Evolutionary conservation across 2,797 vertebrate genomes (phyloP).

Genomic region (Carduelis carduelis): DNA sequence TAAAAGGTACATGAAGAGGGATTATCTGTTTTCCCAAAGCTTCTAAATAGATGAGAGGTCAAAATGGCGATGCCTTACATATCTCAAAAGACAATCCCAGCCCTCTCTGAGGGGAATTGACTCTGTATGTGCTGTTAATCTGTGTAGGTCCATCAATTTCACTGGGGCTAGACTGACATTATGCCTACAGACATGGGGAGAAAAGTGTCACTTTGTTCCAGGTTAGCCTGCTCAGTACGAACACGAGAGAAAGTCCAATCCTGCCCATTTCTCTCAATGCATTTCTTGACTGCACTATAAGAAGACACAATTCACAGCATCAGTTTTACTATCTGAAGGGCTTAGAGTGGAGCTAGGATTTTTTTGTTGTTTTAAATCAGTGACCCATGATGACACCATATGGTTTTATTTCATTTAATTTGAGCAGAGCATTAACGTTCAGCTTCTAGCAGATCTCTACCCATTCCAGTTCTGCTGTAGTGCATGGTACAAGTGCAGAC

Average conservation of each 20-base stretch:
- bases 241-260: neutral
- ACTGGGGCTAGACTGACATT: neutral
- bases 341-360: slow-evolving; percentile 35
- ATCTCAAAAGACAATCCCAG: neutral
- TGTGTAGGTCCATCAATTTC: neutral
- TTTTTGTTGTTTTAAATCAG: slow-evolving; percentile 63
- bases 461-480: neutral
- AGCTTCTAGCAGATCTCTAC: slow-evolving; percentile 36
- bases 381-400: slow-evolving; percentile 66
- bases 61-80: neutral
- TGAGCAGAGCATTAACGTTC: slow-evolving; percentile 48
- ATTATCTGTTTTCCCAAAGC: neutral
- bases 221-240: neutral
- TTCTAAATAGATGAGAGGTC: neutral
- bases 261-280: neutral
- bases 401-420: slow-evolving; percentile 69
- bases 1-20: neutral
- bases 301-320: slow-evolving; percentile 13
- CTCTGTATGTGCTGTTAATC: neutral
- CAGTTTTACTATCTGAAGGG: slow-evolving; percentile 39
- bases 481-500: neutral
- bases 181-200: neutral
- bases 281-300: neutral
- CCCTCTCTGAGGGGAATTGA: neutral
- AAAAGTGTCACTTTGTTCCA: neutral